Evolutionary conservation across 2,113 vertebrate genomes (phyloP).

Genomic region (Xenopus tropicalis): UCB_Xtro_10.0 CM004443.2:206227501-206228000

Average conservation of each 20-base stretch:
- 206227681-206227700: constrained; percentile 87
- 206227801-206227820: constrained; percentile 46
- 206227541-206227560: constrained; percentile 95
- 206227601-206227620: constrained; percentile 74
- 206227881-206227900: too few relatives aligned
- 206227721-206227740: constrained; percentile 73
- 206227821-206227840: too few relatives aligned
- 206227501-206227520: constrained; percentile 91
- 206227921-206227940: too few relatives aligned
- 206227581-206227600: constrained; percentile 86
- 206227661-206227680: constrained; percentile 71
- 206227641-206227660: constrained; percentile 78
- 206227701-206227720: constrained; percentile 75
- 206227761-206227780: constrained; percentile 66
- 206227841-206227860: too few relatives aligned
- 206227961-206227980: too few relatives aligned
- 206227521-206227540: constrained; percentile 91
- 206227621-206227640: constrained; percentile 79
- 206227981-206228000: too few relatives aligned
- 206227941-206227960: too few relatives aligned
- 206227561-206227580: constrained; percentile 86
- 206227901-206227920: too few relatives aligned
- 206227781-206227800: constrained; percentile 61
- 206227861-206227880: too few relatives aligned
- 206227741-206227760: constrained; percentile 72